A percentile compares a stretch with the other conserved stretches of the same genome.
Evolutionary conservation across 2,113 vertebrate genomes (phyloP).

Genomic region (Nannobrachium achirus): DNA sequence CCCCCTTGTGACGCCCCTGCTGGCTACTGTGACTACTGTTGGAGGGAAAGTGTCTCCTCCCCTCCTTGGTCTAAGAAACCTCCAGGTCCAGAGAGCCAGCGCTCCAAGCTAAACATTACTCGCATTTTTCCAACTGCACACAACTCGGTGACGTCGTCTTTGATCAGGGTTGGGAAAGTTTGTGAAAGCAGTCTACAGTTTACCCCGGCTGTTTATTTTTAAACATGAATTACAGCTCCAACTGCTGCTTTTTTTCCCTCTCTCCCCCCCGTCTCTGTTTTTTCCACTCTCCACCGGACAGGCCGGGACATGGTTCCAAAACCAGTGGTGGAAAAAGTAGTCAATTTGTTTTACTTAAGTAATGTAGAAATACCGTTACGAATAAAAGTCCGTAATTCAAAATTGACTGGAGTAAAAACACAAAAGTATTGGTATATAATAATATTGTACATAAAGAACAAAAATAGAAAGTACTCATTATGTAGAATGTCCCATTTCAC

Average conservation of each 20-base stretch:
- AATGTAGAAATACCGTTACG: too few species aligned
- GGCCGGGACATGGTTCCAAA: constrained; percentile 44
- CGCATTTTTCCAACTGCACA: constrained; percentile 67
- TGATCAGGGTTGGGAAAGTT: constrained; percentile 56
- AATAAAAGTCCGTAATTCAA: too few species aligned
- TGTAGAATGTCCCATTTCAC: too few species aligned
- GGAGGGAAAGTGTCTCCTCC: constrained; percentile 23
- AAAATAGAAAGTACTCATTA: too few species aligned
- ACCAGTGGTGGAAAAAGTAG: too few species aligned
- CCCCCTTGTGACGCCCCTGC: too few species aligned
- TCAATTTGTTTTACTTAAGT: too few species aligned
- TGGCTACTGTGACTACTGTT: constrained; percentile 32
- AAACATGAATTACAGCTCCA: constrained; percentile 64
- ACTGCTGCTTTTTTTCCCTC: constrained; percentile 25
- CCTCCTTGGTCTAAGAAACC: constrained; percentile 26
- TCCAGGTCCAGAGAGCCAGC: constrained; percentile 13
- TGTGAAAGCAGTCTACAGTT: constrained; percentile 73
- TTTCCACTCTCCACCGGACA: constrained; percentile 13
- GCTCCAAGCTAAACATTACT: constrained; percentile 64
- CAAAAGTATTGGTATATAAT: too few species aligned
- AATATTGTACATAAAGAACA: too few species aligned
- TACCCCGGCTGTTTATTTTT: constrained; percentile 78
- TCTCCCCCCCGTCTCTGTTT: constrained; percentile 45
- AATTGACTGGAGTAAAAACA: too few species aligned
- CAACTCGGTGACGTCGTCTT: constrained; percentile 63